Evolutionary conservation across 2,888 invertebrate genomes (phyloP).

Genomic region (Drosophila lutescens): DNA sequence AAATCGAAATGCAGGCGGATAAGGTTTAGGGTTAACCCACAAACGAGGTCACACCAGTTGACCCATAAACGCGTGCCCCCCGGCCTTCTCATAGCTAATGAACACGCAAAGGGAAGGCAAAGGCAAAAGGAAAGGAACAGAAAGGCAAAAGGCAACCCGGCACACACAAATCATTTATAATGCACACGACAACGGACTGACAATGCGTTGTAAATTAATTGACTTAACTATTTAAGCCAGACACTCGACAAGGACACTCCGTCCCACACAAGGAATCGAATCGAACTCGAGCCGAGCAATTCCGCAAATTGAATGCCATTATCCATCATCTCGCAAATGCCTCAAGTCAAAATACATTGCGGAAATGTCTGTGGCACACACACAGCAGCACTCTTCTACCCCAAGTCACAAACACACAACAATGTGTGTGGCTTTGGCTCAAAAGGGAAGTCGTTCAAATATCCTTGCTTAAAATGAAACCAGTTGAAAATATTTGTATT

Average conservation of each 20-base stretch:
- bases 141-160: constrained; percentile 16
- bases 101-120: constrained; percentile 51
- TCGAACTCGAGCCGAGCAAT: constrained; percentile 37
- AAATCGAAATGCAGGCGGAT: constrained; percentile 60
- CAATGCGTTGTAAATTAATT: constrained; percentile 77
- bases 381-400: neutral
- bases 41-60: constrained; percentile 73
- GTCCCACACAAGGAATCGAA: constrained; percentile 8
- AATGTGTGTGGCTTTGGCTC: constrained; percentile 7
- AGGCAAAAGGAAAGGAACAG: constrained; percentile 3
- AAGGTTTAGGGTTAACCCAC: constrained; percentile 19
- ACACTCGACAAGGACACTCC: constrained; percentile 25
- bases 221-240: constrained; percentile 70
- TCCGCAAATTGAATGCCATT: constrained; percentile 72
- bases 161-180: constrained; percentile 74
- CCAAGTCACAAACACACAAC: constrained; percentile 12
- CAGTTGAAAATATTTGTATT: constrained; percentile 13
- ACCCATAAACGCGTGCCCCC: constrained; percentile 65
- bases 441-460: constrained; percentile 22
- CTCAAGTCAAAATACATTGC: constrained; percentile 71
- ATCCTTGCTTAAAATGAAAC: constrained; percentile 21
- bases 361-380: constrained; percentile 61
- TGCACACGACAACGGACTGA: constrained; percentile 67
- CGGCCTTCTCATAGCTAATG: constrained; percentile 58
- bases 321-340: constrained; percentile 69